Evolutionary conservation across 2,113 vertebrate genomes (phyloP).

Genomic region (Gadus chalcogrammus): DNA sequence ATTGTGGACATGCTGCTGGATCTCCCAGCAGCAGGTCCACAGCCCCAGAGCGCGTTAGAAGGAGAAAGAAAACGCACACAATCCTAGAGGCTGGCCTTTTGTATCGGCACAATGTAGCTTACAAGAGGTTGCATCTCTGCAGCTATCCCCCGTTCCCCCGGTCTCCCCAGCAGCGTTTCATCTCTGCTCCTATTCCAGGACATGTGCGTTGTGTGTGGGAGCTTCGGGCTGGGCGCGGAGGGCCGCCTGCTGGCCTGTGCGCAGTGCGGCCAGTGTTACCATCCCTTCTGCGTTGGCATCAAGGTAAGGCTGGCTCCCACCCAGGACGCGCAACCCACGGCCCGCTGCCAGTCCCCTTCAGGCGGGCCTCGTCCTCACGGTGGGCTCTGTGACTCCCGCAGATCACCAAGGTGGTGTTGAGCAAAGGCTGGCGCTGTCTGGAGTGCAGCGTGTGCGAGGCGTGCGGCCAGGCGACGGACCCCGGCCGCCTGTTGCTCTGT

Average conservation of each 20-base stretch:
- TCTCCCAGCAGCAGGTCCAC: too few relatives aligned
- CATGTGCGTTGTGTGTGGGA: conserved; percentile 98
- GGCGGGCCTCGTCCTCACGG: background rate
- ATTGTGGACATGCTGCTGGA: too few relatives aligned
- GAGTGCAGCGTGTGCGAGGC: conserved; percentile 98
- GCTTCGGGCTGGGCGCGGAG: conserved; percentile 93
- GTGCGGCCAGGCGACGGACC: conserved; percentile 94
- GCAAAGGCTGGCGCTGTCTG: conserved; percentile 96
- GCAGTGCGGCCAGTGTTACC: conserved; percentile 97
- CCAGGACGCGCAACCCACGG: background rate
- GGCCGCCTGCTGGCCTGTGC: conserved; percentile 91
- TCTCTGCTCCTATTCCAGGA: conserved; percentile 74
- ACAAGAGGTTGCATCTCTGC: too few relatives aligned
- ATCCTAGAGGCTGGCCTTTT: too few relatives aligned
- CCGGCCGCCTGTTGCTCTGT: conserved; percentile 89
- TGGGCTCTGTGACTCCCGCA: conserved; percentile 44
- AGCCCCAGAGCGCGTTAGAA: too few relatives aligned
- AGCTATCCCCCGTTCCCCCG: too few relatives aligned
- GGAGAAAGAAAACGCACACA: too few relatives aligned
- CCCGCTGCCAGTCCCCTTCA: background rate
- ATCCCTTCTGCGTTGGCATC: conserved; percentile 96
- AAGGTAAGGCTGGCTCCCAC: conserved; percentile 77
- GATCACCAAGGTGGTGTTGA: conserved; percentile 96
- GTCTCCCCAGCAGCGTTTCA: too few relatives aligned
- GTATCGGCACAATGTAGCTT: too few relatives aligned